A percentile compares a stretch with the other conserved stretches of the same genome.
Conservation (phyloP, 2,888 invertebrate genomes). For the Danaus chrysippus region DNA sequence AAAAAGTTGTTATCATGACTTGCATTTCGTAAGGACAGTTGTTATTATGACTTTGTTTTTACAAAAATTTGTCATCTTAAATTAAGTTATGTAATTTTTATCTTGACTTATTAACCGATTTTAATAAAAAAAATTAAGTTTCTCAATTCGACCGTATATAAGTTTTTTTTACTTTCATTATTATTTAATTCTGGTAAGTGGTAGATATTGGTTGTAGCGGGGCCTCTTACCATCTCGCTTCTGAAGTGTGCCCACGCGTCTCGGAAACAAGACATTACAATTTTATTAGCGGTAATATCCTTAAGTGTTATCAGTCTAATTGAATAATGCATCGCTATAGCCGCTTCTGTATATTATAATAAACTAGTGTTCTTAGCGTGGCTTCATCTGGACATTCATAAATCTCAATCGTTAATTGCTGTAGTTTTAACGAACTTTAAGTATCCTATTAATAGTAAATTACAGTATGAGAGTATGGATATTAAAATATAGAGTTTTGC, state of each 20-base stretch:
- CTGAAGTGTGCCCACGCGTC: conserved; percentile 56
- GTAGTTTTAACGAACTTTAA: conserved; percentile 3
- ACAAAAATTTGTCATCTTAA: too few species aligned
- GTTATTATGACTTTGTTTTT: too few species aligned
- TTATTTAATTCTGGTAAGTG: neutral
- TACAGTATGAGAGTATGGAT: too few species aligned
- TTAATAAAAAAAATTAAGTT: too few species aligned
- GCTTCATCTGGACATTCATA: conserved; percentile 16
- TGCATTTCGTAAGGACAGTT: too few species aligned
- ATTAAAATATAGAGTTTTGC: too few species aligned
- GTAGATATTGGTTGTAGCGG: neutral
- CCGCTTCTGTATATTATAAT: conserved; percentile 40
- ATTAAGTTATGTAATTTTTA: too few species aligned
- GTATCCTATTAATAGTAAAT: too few species aligned
- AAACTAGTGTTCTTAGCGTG: conserved; percentile 22
- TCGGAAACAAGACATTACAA: conserved; percentile 76
- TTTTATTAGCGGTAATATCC: conserved; percentile 73
- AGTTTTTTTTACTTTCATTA: neutral
- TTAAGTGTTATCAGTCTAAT: conserved; percentile 77
- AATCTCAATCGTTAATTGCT: conserved; percentile 1
- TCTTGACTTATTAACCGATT: too few species aligned
- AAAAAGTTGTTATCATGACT: too few species aligned
- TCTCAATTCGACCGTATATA: too few species aligned
- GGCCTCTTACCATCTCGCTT: conserved; percentile 11
- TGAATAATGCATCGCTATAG: conserved; percentile 72